Evolutionary conservation across 2,888 invertebrate species (phyloP).

Genomic region (Drosophila paracracens): DNA sequence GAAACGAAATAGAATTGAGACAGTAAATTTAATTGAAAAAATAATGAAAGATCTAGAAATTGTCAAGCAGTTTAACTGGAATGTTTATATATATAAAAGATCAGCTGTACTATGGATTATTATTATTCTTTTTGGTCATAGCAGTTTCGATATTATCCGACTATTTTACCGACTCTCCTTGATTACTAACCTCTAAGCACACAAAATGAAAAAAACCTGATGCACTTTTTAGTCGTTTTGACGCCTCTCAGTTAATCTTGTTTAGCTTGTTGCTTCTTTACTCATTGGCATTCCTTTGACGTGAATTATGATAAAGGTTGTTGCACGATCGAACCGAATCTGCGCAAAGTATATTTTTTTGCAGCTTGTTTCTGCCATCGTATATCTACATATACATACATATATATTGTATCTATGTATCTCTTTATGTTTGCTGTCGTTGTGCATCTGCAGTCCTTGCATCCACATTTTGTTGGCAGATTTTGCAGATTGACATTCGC

Average conservation of each 20-base stretch:
- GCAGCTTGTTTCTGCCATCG: conserved; percentile 6
- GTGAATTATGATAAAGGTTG: conserved; percentile 26
- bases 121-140: too few species aligned
- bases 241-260: not conserved
- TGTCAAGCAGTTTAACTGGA: too few species aligned
- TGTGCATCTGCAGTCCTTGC: conserved; percentile 55
- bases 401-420: not conserved
- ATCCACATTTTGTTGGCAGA: conserved; percentile 23
- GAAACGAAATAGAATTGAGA: too few species aligned
- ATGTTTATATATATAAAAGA: too few species aligned
- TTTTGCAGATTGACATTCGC: conserved; percentile 57
- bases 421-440: conserved; percentile 14
- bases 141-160: too few species aligned
- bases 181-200: not conserved
- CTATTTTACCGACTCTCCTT: not conserved
- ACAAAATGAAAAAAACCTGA: too few species aligned
- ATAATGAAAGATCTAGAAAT: too few species aligned
- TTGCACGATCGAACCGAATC: conserved; percentile 4
- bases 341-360: conserved; percentile 15
- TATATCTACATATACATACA: not conserved
- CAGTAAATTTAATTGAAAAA: too few species aligned
- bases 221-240: too few species aligned
- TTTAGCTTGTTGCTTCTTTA: not conserved
- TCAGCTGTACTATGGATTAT: too few species aligned
- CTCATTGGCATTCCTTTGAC: conserved; percentile 6